Percentiles rank a stretch among this genome's conserved stretches.
Conservation (phyloP, 2,888 invertebrate genomes). For the Ophion slaviceki region DNA sequence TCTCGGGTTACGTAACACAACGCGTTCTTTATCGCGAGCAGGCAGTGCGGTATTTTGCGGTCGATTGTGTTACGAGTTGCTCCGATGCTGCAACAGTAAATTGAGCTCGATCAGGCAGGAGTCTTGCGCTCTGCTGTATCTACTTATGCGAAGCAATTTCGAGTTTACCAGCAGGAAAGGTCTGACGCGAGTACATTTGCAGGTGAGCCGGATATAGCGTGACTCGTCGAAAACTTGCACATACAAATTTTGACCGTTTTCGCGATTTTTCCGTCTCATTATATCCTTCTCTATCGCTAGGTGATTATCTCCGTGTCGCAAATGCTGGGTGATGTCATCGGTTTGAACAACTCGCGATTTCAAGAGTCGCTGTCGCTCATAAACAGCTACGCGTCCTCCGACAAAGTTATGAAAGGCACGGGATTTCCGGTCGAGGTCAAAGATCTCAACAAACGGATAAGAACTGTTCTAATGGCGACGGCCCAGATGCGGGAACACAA, state of each 20-base stretch:
- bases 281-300: conserved; percentile 80
- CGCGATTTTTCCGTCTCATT: conserved; percentile 27
- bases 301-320: conserved; percentile 98
- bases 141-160: conserved; percentile 97
- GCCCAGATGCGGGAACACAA: conserved; percentile 95
- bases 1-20: conserved; percentile 41
- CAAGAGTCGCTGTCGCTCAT: conserved; percentile 96
- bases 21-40: conserved; percentile 74
- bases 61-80: conserved; percentile 91
- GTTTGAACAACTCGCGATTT: conserved; percentile 96
- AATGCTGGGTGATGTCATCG: conserved; percentile 95
- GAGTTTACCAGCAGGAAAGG: conserved; percentile 93
- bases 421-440: conserved; percentile 95
- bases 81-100: conserved; percentile 94
- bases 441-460: conserved; percentile 95
- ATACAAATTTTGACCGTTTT: conserved; percentile 10
- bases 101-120: conserved; percentile 94
- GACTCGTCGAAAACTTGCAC: neutral
- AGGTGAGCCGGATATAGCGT: conserved; percentile 84
- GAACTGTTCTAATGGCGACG: conserved; percentile 97
- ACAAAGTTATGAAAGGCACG: conserved; percentile 97
- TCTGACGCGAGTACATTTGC: conserved; percentile 94
- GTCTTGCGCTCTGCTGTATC: conserved; percentile 95
- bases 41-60: conserved; percentile 92
- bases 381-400: conserved; percentile 96